Evolutionary conservation across 2,888 invertebrate genomes (phyloP), one percentile per base, ranked within the genome.

Genomic region (Hipparchia sbordonii): DNA sequence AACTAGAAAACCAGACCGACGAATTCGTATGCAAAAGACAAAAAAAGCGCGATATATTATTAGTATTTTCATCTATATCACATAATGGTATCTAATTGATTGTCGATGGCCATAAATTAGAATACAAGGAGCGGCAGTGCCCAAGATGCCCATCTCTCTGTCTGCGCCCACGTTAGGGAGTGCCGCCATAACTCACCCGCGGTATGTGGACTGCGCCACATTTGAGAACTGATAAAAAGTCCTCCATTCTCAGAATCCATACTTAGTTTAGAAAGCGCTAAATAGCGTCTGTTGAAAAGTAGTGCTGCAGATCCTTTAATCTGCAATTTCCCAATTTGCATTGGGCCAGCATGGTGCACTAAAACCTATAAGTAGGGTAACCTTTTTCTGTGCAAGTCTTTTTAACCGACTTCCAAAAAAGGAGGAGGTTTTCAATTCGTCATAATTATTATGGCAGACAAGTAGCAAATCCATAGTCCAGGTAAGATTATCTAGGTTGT

Each of bases 61-160:
- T 39, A 39, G 1, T 1, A 39, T 39, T 39, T 39, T 23, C 7
- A 39, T n/a, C 5, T 3, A 45, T 45, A 46, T 61, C 46, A 12
- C 61, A 33, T 65, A 65, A 65, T 65, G 63, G 63, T 51, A 33
- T 10, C 52, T 65, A 65, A 65, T 52, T 12, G 65, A 33, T 52
- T 51, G 51, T 51, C 52, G 3, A 52, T 52, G 52, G 33, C 51
- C 6, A 33, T 65, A 65, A 65, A 65, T 65, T 65, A 52, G 51
- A 33, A 52, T n/a, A 65, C 65, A 39, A 65, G 52, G 33, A 65
- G 52, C 65, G 52, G 51, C 9, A 52, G 52, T 65, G 51, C 33
- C 10, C 65, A 12, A 65, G 51, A 52, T 65, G 51, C 52, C 65
- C 33, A 33, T 33, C 63, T 23, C 52, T 52, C 52, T 39, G 33